Evolutionary conservation across 2,888 invertebrate species (phyloP).

Genomic region (Microchrysa polita): DNA sequence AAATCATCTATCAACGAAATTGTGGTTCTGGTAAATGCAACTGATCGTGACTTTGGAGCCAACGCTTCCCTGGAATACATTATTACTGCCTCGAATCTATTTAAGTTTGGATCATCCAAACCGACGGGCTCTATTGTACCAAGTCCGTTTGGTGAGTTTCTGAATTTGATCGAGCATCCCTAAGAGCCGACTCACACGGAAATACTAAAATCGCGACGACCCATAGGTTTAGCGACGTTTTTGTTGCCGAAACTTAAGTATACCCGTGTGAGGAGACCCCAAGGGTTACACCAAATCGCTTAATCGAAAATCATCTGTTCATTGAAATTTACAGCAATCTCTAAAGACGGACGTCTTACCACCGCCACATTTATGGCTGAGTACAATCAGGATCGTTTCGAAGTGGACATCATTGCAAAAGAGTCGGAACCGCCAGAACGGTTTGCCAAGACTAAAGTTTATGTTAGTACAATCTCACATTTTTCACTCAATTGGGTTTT

Average conservation of each 20-base stretch:
- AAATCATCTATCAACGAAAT: constrained; percentile 81
- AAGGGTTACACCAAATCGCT: no score
- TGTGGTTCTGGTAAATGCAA: constrained; percentile 78
- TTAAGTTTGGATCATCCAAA: constrained; percentile 78
- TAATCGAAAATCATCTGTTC: no score
- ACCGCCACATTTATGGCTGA: constrained; percentile 87
- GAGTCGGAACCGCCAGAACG: constrained; percentile 82
- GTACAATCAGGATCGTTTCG: constrained; percentile 88
- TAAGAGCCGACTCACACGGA: no score
- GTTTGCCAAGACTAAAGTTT: constrained; percentile 78
- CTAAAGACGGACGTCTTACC: constrained; percentile 62
- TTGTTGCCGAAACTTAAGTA: no score
- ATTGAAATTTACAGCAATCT: constrained; percentile 55
- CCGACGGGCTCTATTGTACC: constrained; percentile 88
- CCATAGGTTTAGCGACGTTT: no score
- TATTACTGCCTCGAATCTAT: constrained; percentile 82
- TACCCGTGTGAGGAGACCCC: no score
- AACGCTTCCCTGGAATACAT: constrained; percentile 86
- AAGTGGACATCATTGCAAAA: constrained; percentile 83
- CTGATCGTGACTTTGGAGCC: constrained; percentile 82
- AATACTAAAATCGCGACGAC: no score
- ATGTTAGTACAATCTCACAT: constrained; percentile 69
- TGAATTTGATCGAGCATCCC: no score
- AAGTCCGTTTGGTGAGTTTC: constrained; percentile 73
- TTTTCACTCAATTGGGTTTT: constrained; percentile 22